Evolutionary conservation across 64 coral and sea anemone genomes (phyloP), one percentile per base, ranked within the genome.

Genomic region (Platygyra sinensis): DNA sequence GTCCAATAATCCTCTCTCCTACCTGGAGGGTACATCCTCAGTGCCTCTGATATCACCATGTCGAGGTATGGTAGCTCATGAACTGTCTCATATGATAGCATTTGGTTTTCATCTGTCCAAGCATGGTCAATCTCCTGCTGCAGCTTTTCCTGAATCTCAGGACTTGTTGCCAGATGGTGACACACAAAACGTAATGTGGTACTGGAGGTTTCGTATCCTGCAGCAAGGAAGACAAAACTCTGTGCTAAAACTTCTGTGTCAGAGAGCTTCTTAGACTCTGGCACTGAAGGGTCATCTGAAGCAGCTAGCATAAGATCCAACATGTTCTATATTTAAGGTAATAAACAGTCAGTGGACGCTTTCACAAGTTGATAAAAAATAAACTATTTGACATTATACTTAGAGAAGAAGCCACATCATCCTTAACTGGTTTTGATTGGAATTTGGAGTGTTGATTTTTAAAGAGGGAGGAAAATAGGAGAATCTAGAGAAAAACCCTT

Each of bases 21-120:
- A 88, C 75, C 75, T 69, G 88, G 88, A 50, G 88, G 74, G 29
- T 73, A 80, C 2, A 89, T 15, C 55, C 88, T 78, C 22, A 89
- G 60, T 4, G 36, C 61, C 28, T 89, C 88, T 39, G 74, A 63
- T 12, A 89, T 30, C 19, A 89, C 88, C 88, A 89, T 89, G 77
- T 89, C 88, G 0, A 89, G 57, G 76, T 89, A 89, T 24, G 55
- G 77, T 28, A 80, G 7, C 28, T 89, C 30, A 30, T 78, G 61
- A 3, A 89, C 55, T 67, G 13, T 89, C 11, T 89, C 88, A 19
- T 89, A 75, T 3, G 72, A 89, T n/a, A 52, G 74, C 19, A 89
- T 38, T 60, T 78, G 9, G 12, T 55, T 50, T 31, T 89, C 74
- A 18, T 61, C 74, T 31, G 73, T 17, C 72, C 74, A 89, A 3